Evolutionary conservation across 2,888 invertebrate species (phyloP).

Genomic region (Hedychridium roseum): DNA sequence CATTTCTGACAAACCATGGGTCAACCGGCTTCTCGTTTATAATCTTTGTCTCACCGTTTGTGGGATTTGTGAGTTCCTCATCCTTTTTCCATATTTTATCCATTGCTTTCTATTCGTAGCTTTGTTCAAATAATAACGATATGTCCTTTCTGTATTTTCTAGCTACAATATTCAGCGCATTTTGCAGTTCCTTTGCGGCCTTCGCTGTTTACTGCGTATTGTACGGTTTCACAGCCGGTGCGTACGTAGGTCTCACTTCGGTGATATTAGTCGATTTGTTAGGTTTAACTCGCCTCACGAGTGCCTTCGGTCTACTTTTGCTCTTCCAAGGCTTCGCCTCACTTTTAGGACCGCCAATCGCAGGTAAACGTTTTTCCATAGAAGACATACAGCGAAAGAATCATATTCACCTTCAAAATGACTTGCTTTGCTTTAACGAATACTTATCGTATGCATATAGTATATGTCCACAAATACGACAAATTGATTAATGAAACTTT

Average conservation of each 20-base stretch:
- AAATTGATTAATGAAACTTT: too few species aligned
- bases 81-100: too few species aligned
- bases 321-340: slow-evolving; percentile 95
- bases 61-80: slow-evolving; percentile 80
- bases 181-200: slow-evolving; percentile 76
- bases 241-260: slow-evolving; percentile 95
- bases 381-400: too few species aligned
- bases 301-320: slow-evolving; percentile 91
- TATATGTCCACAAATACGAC: too few species aligned
- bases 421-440: too few species aligned
- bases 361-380: too few species aligned
- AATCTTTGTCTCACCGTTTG: slow-evolving; percentile 87
- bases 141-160: slow-evolving; percentile 41
- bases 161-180: slow-evolving; percentile 84
- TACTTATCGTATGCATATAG: too few species aligned
- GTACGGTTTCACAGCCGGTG: slow-evolving; percentile 92
- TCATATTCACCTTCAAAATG: too few species aligned
- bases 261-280: slow-evolving; percentile 93
- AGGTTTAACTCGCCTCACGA: slow-evolving; percentile 92
- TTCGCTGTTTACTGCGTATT: slow-evolving; percentile 80
- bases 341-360: slow-evolving; percentile 90
- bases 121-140: too few species aligned
- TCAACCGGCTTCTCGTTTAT: slow-evolving; percentile 90
- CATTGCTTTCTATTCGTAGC: too few species aligned
- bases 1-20: slow-evolving; percentile 87